Base-by-base conservation (phyloP, 2,797 vertebrate genomes). In the Strix occidentalis region DNA sequence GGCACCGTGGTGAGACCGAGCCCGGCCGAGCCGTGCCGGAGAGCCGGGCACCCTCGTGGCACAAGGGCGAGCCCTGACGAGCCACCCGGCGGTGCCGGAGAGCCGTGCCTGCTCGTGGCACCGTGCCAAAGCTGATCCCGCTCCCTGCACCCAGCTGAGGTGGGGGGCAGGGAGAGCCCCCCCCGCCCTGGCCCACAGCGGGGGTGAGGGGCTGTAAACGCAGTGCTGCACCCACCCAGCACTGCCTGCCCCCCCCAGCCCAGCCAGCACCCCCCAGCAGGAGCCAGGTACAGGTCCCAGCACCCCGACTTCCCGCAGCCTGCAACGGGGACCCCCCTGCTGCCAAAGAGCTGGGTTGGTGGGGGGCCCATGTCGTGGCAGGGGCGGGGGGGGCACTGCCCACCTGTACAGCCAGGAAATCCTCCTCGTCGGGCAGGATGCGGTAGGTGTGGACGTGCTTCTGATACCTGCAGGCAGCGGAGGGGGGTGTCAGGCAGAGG, bases 391-490 rank as follows among this genome's bases (percentile, higher is more conserved):
- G 80, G 61, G 4, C 20, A 8, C 39, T 33, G 53, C 94, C 83
- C 94, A 99, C 99, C 99, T 99, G 99, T 33, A 99, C 99, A 0
- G 99, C 99, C 95, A 99, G 97, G 94, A 99, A 99, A 84, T 99
- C 99, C 70, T 99, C 99, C 28, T 99, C 99, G 19, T 99, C 99
- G 3, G 99, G 99, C 81, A 99, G 98, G 95, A 99, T 99, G 83
- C 99, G 98, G 97, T 99, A 99, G 5, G 99, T 99, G 96, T 99
- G 99, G 53, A 99, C 99, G 7, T 99, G 99, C 87, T 99, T 99
- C 98, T 99, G 99, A 97, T 98, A 99, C 95, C 99, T 99, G 97
- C 23, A 72, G 87, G 51, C 65, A 60, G 82, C 3, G 1, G 41
- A 46, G 35, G 48, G 45, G 31, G 25, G 43, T 3, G 41, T 76